Evolutionary conservation across 2,888 invertebrate genomes (phyloP), one percentile per base, ranked within the genome.

Genomic region (Microctonus brassicae): DNA sequence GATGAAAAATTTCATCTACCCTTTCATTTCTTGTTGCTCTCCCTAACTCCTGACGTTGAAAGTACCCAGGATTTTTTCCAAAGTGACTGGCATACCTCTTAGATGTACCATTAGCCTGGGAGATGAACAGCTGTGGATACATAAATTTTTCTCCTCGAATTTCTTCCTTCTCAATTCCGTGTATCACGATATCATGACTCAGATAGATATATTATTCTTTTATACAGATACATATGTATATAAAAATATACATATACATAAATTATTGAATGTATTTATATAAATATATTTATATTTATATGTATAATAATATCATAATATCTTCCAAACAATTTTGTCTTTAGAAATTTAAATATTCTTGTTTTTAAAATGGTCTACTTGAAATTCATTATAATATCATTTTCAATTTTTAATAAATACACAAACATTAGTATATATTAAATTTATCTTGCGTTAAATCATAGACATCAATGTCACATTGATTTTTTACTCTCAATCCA

Each of bases 61-160:
- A 64, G 33, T 58, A 26, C 57, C 61, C 36, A 47, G 53, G 57
- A 61, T 63, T 72, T 72, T 68, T 72, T 67, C 47, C 67, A 72
- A 66, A 71, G 72, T 67, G 67, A 72, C 58, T 47, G 47, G 64
- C 65, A 68, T 42, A 67, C 67, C 71, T 67, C 67, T 72, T 62
- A 55, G 55, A 26, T 26, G 26, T 62, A 47, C 67, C 67, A 72
- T 72, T 72, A 72, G 72, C 57, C 67, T 66, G 71, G 63, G 67
- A 68, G 60, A 47, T n/a, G n/a, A 53, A 57, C 47, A 58, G 42
- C 63, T 72, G 72, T 60, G 63, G 33, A 63, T 63, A 42, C 47
- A 67, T 72, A 42, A 63, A 67, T 72, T n/a, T 67, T 72, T 67
- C 67, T 72, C 55, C 72, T 72, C 72, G 20, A 72, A 72, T 72